Evolutionary conservation across 2,888 invertebrate genomes (phyloP), one percentile per base, ranked within the genome.

Genomic region (Hyles lineata): DNA sequence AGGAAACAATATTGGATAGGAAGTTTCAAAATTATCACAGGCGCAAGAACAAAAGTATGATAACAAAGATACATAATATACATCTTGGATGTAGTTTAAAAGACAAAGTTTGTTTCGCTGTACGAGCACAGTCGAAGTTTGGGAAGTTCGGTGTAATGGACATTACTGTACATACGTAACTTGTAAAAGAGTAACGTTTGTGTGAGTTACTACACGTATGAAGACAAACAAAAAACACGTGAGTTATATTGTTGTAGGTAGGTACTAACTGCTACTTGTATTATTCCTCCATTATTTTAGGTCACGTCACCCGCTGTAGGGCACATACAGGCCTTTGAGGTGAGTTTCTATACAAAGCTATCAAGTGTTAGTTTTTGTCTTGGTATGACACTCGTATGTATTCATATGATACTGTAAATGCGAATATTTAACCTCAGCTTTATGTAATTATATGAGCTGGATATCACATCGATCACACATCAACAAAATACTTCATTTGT

Each of bases 91-190:
- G 43, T 43, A 67, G 67, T 67, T 43, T 67, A 75, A 76, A 76
- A 70, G 70, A 80, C 75, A 76, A 80, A 78, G 76, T 76, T 76
- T 75, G 72, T 52, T 72, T 72, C 74, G 72, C 74, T 75, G 75
- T 73, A 73, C 74, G 59, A 78, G 77, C 75, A 59, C 72, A 73
- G 70, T 73, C 61, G 62, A 73, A 73, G 70, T 70, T 73, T 73
- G 32, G 59, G 21, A 60, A 71, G 70, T 71, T 9, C 63, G 73
- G 74, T 77, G 74, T 67, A 61, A 62, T 67, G 50, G 23, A 67
- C 50, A 50, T 50, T 43, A 23, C 23, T 2, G 50, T 23, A 67
- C 11, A 67, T 23, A 50, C 17, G 17, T 67, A 67, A 23, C 17
- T 67, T 50, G 11, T 50, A 50, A 43, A 17, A 23, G n/a, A 62